These are phyloP conservation scores for Rhynchonycteris naso DNA, from an alignment of 2,797 vertebrate species.

Conservation along the genomic window DNA sequence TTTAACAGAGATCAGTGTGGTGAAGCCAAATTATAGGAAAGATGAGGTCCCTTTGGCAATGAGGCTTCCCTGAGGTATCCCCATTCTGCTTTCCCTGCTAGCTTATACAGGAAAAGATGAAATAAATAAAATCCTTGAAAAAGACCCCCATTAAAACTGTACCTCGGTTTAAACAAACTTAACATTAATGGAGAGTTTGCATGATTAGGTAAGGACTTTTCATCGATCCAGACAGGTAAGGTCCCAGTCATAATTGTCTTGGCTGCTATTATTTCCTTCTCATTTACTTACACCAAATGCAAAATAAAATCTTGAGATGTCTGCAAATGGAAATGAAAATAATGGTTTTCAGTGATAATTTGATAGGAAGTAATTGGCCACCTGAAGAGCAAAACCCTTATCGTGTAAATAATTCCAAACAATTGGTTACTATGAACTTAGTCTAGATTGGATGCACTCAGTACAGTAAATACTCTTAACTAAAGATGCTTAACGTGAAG, in stretches of 20 bases:
- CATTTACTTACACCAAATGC: constrained; percentile 72
- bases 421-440: constrained; percentile 78
- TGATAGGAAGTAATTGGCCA: constrained; percentile 81
- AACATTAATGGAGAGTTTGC: constrained; percentile 73
- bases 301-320: constrained; percentile 78
- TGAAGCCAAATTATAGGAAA: neutral
- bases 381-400: constrained; percentile 80
- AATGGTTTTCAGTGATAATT: constrained; percentile 80
- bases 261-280: constrained; percentile 77
- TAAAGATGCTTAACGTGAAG: constrained; percentile 35
- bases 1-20: constrained; percentile 46
- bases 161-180: constrained; percentile 72
- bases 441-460: constrained; percentile 67
- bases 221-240: constrained; percentile 78
- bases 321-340: constrained; percentile 80
- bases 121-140: constrained; percentile 45
- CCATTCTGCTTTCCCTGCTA: neutral
- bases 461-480: constrained; percentile 72
- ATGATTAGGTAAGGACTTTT: constrained; percentile 76
- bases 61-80: neutral
- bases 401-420: constrained; percentile 78
- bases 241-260: constrained; percentile 77
- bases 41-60: neutral
- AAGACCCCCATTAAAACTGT: constrained; percentile 22
- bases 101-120: constrained; percentile 1